A percentile compares a stretch with the other conserved stretches of the same genome.
Conservation (phyloP, 2,797 vertebrate species). For the Gallinago stenura region DNA sequence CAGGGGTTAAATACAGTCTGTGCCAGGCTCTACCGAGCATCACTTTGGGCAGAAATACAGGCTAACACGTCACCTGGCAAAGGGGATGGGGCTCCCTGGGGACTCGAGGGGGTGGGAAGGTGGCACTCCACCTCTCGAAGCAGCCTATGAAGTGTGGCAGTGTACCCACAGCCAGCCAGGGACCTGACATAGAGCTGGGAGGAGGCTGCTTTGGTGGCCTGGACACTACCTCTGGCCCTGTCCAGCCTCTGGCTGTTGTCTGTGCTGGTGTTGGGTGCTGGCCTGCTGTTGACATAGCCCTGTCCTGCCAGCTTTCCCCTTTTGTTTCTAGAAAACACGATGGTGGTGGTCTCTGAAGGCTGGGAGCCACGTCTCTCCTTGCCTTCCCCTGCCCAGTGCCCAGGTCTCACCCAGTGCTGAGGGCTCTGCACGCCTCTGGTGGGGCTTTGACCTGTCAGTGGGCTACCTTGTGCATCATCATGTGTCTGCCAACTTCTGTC, state of each 20-base stretch:
- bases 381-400: neutral
- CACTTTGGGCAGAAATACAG: neutral
- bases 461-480: fast-evolving
- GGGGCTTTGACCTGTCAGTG: neutral
- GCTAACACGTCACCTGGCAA: neutral
- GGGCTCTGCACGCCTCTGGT: too few relatives aligned
- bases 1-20: neutral
- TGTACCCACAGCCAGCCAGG: neutral
- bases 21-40: neutral
- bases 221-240: neutral
- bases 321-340: neutral
- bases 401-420: fast-evolving
- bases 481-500: fast-evolving
- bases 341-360: neutral
- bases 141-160: neutral
- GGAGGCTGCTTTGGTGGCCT: too few relatives aligned
- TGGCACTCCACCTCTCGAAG: fast-evolving
- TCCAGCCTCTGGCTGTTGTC: neutral
- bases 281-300: fast-evolving
- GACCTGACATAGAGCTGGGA: fast-evolving
- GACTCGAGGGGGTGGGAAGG: fast-evolving
- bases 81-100: neutral
- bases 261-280: neutral
- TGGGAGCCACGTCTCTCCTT: fast-evolving
- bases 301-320: neutral